Evolutionary conservation across 2,888 invertebrate species (phyloP), one percentile per base, ranked within the genome.

Genomic region (Cantharis rufa): DNA sequence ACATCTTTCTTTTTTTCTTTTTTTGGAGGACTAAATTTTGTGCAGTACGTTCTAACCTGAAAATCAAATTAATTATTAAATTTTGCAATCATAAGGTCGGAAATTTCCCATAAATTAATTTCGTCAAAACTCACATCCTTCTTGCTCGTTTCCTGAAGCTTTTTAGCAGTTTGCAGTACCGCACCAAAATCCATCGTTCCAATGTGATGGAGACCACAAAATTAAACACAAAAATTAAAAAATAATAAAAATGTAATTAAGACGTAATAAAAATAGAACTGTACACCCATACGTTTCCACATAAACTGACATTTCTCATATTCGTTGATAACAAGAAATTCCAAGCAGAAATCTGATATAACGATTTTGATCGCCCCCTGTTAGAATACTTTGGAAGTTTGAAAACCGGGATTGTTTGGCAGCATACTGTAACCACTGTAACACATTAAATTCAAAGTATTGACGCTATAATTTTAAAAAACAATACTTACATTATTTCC

Each of bases 1-100:
- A 91, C 91, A 80, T 90, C 91, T 72, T 92, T 91, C 82, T 93
- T 93, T 62, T 91, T 90, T 83, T 93, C 92, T 84, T 95, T 96
- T 85, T 95, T 95, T 0, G 96, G 95, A 1, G 96, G 94, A 79
- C 93, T 92, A 86, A 94, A 96, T 81, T 93, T 93, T 2, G 95
- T 94, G 84, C 92, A 93, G 85, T 96, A 96, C 85, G 91, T 95
- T 81, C 90, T 89, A 32, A 88, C 86, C 89, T 91, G 83, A 68
- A 48, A 85, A 84, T 83, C 21, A 62, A 62, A 15, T 48, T n/a
- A 48, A 48, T n/a, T n/a, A 48, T 48, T n/a, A 1, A 48, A 2
- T 48, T n/a, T 48, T 48, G 48, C 13, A 48, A n/a, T 48, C n/a
- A 48, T 5, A n/a, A 48, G 48, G 48, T 48, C 1, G 10, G 74